Evolutionary conservation across 1,140 invertebrate species (phyloP), one percentile per base, ranked within the genome.

Genomic region (Drosophila varians): DNA sequence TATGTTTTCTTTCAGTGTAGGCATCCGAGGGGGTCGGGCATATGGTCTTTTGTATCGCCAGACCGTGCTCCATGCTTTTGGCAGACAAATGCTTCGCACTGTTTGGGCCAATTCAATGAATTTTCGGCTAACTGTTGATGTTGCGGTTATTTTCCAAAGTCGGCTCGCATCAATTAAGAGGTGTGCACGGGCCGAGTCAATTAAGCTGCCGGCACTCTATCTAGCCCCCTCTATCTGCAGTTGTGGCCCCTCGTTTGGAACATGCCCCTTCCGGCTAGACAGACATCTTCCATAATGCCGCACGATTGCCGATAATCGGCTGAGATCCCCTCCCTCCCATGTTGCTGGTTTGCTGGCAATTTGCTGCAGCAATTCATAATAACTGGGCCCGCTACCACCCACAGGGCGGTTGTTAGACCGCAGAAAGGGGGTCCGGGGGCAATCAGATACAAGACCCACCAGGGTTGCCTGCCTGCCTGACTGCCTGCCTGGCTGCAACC

Each of bases 341-440:
- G 57, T 56, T 19, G 54, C 58, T 45, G 58, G 40, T 31, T 55
- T 56, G 72, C 42, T 42, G 42, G 69, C 62, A 86, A 86, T 74
- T 86, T 87, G 77, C 77, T 68, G 82, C 77, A 87, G 82, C 77
- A 77, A 87, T 86, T 87, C 74, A 77, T 86, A 87, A 86, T 86
- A 86, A 86, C 82, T 74, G 73, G 56, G 77, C 64, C 64, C 77
- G 83, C 70, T 87, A 71, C 82, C 82, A 87, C 82, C 82, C 82
- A 87, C 82, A 82, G 82, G 82, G 82, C 74, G 73, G 68, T 80
- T 71, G 76, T 86, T 65, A 87, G 64, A 45, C 56, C 70, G 25
- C 71, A 51, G 45, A 11, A 46, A 23, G 16, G 25, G 23, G 28
- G 9, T 18, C 4, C 3, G 9, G n/a, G 12, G 38, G 66, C 64